Percentiles rank a stretch among this genome's conserved stretches.
phyloP scores from a whole-genome alignment of 35 echinoderm and acorn worm genomes.

The Heliocidaris tuberculata region DNA sequence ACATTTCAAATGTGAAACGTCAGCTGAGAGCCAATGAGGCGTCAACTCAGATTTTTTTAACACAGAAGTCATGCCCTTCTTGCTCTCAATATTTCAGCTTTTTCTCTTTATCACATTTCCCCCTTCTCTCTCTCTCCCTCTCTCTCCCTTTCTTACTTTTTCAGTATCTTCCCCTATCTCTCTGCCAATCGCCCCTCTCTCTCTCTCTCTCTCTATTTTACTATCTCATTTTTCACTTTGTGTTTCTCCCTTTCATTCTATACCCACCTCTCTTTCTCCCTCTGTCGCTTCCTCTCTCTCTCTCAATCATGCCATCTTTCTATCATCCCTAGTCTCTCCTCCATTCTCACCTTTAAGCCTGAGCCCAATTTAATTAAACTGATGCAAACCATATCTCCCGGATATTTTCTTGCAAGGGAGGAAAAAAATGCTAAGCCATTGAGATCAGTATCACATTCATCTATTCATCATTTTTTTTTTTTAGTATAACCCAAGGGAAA shows the following conservation, averaged over 20 bases:
- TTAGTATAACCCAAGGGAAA: not conserved
- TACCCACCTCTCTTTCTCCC: not conserved
- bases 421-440: slow-evolving; percentile 9
- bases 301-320: not conserved
- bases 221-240: not conserved
- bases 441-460: slow-evolving; percentile 34
- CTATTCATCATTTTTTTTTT: not conserved
- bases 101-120: not conserved
- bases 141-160: not conserved
- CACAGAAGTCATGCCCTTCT: no score
- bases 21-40: no score
- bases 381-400: slow-evolving; percentile 37
- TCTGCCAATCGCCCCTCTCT: not conserved
- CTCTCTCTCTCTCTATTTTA: not conserved
- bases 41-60: no score
- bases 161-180: not conserved
- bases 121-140: not conserved
- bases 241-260: not conserved
- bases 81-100: not conserved
- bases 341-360: not conserved
- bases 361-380: slow-evolving; percentile 48
- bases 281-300: not conserved
- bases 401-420: slow-evolving; percentile 37
- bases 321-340: not conserved
- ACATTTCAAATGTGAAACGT: no score